Conservation (phyloP, 2,113 vertebrate species). For the Lanius ludovicianus region DNA sequence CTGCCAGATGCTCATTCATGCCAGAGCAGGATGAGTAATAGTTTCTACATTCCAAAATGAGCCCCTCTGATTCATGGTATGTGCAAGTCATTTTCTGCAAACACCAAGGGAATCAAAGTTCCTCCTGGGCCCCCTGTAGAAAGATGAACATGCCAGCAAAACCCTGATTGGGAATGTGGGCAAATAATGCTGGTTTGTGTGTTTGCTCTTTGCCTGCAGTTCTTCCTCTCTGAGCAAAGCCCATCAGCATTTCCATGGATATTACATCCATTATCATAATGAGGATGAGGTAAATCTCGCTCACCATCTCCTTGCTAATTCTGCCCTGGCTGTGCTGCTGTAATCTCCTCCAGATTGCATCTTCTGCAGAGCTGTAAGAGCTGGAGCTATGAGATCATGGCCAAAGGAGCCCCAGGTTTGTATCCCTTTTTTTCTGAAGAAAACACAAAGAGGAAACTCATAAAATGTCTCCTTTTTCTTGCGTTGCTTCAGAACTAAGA, state of each 20-base stretch:
- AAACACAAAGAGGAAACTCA: conserved; percentile 39
- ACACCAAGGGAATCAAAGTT: conserved; percentile 13
- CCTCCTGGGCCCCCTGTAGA: conserved; percentile 21
- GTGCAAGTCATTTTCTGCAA: conserved; percentile 38
- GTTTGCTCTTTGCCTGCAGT: conserved; percentile 49
- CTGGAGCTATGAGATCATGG: neutral
- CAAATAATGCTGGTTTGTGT: conserved; percentile 30
- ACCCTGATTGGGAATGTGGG: neutral
- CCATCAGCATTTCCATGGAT: conserved; percentile 56
- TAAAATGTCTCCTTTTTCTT: conserved; percentile 20
- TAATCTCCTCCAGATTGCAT: conserved; percentile 1
- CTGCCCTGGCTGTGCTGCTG: conserved; percentile 19
- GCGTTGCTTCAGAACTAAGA: conserved; percentile 34
- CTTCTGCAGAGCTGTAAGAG: neutral
- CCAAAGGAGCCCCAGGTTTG: neutral
- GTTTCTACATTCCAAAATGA: conserved; percentile 49
- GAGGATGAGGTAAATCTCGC: conserved; percentile 16
- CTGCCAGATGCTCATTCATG: conserved; percentile 62
- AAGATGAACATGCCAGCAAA: conserved; percentile 23
- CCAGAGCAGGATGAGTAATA: conserved; percentile 62
- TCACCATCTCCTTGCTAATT: conserved; percentile 33
- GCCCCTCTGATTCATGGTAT: conserved; percentile 40
- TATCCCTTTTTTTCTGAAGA: neutral
- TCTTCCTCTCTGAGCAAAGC: conserved; percentile 45
- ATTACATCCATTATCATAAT: conserved; percentile 54